phyloP scores from a whole-genome alignment of 2,888 invertebrate genomes.

The Polyommatus iphigenia region DNA sequence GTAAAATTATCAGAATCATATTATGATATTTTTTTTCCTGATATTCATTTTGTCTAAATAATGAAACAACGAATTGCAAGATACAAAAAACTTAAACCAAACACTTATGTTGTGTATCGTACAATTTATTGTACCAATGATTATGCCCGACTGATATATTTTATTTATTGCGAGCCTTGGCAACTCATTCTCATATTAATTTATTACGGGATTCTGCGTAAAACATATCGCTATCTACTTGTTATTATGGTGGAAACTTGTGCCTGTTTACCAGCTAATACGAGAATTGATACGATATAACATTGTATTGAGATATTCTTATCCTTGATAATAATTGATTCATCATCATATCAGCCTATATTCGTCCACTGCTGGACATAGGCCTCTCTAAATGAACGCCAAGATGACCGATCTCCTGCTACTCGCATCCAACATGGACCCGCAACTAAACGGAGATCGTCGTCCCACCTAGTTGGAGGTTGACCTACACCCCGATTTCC shows the following conservation, averaged over 20 bases:
- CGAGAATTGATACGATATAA: not conserved
- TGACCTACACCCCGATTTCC: too few species aligned
- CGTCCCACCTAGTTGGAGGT: too few species aligned
- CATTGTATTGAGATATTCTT: not conserved
- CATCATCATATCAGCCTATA: too few species aligned
- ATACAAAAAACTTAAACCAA: not conserved
- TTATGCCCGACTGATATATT: slow-evolving; percentile 11
- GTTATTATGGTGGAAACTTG: not conserved
- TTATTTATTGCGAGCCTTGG: slow-evolving; percentile 4
- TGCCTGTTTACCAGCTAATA: not conserved
- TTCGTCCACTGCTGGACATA: too few species aligned
- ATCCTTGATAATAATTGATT: not conserved
- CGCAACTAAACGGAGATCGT: too few species aligned
- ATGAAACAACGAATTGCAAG: not conserved
- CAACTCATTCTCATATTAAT: slow-evolving; percentile 6
- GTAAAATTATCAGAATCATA: too few species aligned
- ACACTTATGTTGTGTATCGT: not conserved
- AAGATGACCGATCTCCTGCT: too few species aligned
- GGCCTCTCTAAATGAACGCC: too few species aligned
- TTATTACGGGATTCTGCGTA: not conserved
- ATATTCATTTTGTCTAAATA: not conserved
- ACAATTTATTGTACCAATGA: not conserved
- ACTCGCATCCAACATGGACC: too few species aligned
- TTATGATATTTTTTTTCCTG: too few species aligned
- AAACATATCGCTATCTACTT: not conserved